Evolutionary conservation across 2,797 vertebrate species (phyloP).

Genomic region (Melanotaenia trifasciata): DNA sequence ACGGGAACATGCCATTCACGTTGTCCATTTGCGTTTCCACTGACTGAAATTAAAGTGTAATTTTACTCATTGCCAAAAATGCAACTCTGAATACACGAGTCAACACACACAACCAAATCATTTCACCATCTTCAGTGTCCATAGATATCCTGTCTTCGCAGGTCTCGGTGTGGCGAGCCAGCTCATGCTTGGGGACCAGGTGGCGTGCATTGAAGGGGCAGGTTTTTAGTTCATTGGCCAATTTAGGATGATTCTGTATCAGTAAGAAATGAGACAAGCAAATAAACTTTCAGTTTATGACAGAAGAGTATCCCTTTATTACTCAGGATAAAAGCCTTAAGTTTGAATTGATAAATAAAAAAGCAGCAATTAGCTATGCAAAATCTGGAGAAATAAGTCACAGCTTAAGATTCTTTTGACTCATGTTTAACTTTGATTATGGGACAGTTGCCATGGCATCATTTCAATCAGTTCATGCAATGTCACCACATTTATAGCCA

Average conservation of each 20-base stretch:
- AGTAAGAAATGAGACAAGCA: not conserved
- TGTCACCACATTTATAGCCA: too few relatives aligned
- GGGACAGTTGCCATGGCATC: too few relatives aligned
- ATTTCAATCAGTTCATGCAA: too few relatives aligned
- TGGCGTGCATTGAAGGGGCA: slow-evolving; percentile 92
- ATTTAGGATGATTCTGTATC: slow-evolving; percentile 87
- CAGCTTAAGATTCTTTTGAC: too few relatives aligned
- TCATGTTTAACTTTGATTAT: too few relatives aligned
- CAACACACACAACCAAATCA: not conserved
- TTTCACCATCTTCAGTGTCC: slow-evolving; percentile 52
- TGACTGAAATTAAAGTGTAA: slow-evolving; percentile 22
- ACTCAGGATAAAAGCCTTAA: too few relatives aligned
- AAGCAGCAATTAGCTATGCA: too few relatives aligned
- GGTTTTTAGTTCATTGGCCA: slow-evolving; percentile 85
- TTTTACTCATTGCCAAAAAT: too few relatives aligned
- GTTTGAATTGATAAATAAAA: too few relatives aligned
- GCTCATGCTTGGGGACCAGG: slow-evolving; percentile 83
- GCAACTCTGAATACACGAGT: not conserved
- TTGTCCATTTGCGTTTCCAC: slow-evolving; percentile 5
- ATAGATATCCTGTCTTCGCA: slow-evolving; percentile 78
- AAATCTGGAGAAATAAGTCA: too few relatives aligned
- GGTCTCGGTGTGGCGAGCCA: slow-evolving; percentile 84
- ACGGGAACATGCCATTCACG: slow-evolving; percentile 71
- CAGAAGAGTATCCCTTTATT: too few relatives aligned
- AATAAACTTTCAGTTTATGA: too few relatives aligned